Percentiles rank a stretch among this genome's conserved stretches.
These are phyloP conservation scores for Sturnira hondurensis DNA, from an alignment of 2,113 vertebrate genomes.

Conservation along the genomic window DNA sequence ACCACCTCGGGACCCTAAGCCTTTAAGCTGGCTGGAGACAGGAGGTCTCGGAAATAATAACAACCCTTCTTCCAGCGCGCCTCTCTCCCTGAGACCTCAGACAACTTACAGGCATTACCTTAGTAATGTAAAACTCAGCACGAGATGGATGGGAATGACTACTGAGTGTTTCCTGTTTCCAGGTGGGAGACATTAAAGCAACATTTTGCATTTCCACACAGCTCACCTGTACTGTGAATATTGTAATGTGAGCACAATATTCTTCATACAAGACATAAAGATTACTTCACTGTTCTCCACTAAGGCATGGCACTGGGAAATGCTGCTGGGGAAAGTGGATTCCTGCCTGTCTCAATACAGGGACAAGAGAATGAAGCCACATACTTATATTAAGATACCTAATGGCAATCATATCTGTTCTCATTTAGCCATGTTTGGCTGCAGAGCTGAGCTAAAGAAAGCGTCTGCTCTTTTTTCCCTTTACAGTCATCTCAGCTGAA, in stretches of 20 bases:
- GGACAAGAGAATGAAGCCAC: background rate
- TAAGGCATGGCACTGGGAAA: background rate
- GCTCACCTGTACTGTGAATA: slow-evolving; percentile 16
- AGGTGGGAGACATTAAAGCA: slow-evolving; percentile 39
- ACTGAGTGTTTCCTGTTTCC: slow-evolving; percentile 28
- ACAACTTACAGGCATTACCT: slow-evolving; percentile 49
- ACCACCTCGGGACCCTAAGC: slow-evolving; percentile 51
- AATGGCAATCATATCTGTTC: background rate
- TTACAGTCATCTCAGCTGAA: background rate
- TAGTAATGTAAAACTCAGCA: slow-evolving; percentile 48
- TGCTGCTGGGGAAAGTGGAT: background rate
- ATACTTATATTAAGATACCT: background rate
- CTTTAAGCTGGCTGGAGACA: slow-evolving; percentile 59
- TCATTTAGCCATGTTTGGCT: background rate
- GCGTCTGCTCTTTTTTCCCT: background rate
- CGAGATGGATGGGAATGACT: background rate
- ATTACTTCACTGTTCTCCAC: background rate
- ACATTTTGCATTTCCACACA: background rate
- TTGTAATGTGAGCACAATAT: background rate
- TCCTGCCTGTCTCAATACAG: background rate
- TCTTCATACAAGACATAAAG: background rate
- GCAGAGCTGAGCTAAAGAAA: slow-evolving; percentile 16
- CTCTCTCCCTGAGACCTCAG: slow-evolving; percentile 21
- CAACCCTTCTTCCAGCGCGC: slow-evolving; percentile 18
- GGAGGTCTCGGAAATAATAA: slow-evolving; percentile 68